These are phyloP conservation scores for Apis cerana DNA, from an alignment of 1,140 invertebrate genomes.

Conservation along the genomic window DNA sequence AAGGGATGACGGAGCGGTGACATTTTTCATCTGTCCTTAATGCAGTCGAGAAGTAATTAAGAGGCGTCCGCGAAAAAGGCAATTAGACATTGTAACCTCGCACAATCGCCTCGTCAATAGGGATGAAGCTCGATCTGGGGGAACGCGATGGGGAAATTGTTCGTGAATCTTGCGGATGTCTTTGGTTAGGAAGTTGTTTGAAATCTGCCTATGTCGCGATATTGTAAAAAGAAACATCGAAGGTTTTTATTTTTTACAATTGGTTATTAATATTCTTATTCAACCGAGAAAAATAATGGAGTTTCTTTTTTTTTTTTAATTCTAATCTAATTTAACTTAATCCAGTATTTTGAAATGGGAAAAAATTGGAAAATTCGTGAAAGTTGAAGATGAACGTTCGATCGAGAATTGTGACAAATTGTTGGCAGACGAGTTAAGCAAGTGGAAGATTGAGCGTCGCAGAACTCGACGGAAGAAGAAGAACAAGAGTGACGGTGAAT, in stretches of 20 bases:
- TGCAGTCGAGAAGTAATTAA: constrained; percentile 53
- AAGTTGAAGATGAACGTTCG: background rate
- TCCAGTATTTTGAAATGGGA: too few species aligned
- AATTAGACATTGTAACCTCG: constrained; percentile 29
- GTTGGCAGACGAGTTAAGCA: background rate
- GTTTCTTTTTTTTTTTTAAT: too few species aligned
- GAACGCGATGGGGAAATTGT: background rate
- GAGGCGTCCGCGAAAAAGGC: constrained; percentile 42
- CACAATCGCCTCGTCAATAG: background rate
- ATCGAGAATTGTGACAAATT: background rate
- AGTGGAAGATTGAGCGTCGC: background rate
- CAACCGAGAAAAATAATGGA: too few species aligned
- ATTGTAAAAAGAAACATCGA: too few species aligned
- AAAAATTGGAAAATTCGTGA: too few species aligned
- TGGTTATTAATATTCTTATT: too few species aligned
- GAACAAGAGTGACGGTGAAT: background rate
- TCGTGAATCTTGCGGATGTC: background rate
- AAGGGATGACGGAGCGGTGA: constrained; percentile 44
- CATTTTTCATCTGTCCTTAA: constrained; percentile 58
- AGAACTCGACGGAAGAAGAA: background rate
- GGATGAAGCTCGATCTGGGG: background rate
- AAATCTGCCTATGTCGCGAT: too few species aligned
- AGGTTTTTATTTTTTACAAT: too few species aligned
- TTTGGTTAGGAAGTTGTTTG: background rate
- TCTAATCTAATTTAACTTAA: too few species aligned